Percentiles rank a stretch among this genome's conserved stretches.
These are phyloP conservation scores for Hypomesus transpacificus DNA, from an alignment of 2,113 vertebrate genomes.

Conservation along the genomic window DNA sequence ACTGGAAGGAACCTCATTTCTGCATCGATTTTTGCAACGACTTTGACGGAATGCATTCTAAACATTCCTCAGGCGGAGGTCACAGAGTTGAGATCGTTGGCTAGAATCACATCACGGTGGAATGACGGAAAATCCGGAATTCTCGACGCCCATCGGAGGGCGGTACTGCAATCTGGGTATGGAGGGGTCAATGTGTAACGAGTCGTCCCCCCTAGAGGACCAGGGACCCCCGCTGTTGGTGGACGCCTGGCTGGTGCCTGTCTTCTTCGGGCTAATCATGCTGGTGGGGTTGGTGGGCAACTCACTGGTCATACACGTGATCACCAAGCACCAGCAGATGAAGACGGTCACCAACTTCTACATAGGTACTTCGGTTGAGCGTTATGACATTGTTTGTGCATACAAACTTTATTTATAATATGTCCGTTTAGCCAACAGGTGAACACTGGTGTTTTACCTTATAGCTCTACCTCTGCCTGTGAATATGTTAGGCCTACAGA, in stretches of 20 bases:
- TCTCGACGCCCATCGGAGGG: too few relatives aligned
- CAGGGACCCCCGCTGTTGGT: conserved; percentile 44
- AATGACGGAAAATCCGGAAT: too few relatives aligned
- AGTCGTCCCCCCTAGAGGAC: conserved; percentile 10
- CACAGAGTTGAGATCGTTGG: too few relatives aligned
- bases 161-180: too few relatives aligned
- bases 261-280: conserved; percentile 67
- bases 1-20: too few relatives aligned
- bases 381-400: not conserved
- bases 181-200: conserved; percentile 28
- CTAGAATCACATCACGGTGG: too few relatives aligned
- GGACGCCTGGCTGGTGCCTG: conserved; percentile 70
- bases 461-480: too few relatives aligned
- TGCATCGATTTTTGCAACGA: too few relatives aligned
- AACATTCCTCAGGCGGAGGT: too few relatives aligned
- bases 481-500: too few relatives aligned
- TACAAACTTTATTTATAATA: not conserved
- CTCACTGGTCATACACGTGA: conserved; percentile 68
- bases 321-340: conserved; percentile 70
- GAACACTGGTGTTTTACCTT: too few relatives aligned
- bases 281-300: conserved; percentile 65
- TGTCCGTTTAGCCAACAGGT: not conserved
- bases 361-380: conserved; percentile 55
- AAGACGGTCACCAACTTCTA: conserved; percentile 70
- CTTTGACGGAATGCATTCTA: too few relatives aligned